Conservation (phyloP, 2,888 invertebrate genomes). For the Acleris holmiana region DNA sequence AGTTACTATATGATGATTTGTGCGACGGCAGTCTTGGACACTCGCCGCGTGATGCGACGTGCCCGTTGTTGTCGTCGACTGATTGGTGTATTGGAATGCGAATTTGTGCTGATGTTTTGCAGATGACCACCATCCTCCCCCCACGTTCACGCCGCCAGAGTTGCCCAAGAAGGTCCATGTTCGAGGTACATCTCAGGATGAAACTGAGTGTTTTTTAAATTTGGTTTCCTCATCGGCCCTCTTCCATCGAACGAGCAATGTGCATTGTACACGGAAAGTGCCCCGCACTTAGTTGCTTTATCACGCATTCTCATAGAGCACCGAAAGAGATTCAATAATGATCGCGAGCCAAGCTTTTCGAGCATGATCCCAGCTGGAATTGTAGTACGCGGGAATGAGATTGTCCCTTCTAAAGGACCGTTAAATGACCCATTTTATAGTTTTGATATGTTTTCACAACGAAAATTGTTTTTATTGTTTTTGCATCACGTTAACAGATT, state of each 20-base stretch:
- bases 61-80: slow-evolving; percentile 70
- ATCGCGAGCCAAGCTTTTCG: slow-evolving; percentile 56
- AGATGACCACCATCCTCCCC: slow-evolving; percentile 99
- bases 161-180: slow-evolving; percentile 99
- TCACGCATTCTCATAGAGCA: slow-evolving; percentile 82
- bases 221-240: slow-evolving; percentile 74
- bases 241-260: slow-evolving; percentile 70
- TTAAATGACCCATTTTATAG: slow-evolving; percentile 28
- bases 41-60: slow-evolving; percentile 67
- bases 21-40: slow-evolving; percentile 49
- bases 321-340: slow-evolving; percentile 49
- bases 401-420: slow-evolving; percentile 28
- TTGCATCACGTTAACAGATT: slow-evolving; percentile 61
- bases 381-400: slow-evolving; percentile 53
- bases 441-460: slow-evolving; percentile 33
- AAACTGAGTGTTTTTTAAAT: slow-evolving; percentile 73
- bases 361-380: slow-evolving; percentile 73
- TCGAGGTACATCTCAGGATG: slow-evolving; percentile 90
- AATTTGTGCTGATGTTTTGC: slow-evolving; percentile 91
- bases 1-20: slow-evolving; percentile 37
- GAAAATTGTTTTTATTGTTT: slow-evolving; percentile 50
- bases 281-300: slow-evolving; percentile 81
- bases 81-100: slow-evolving; percentile 84
- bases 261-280: slow-evolving; percentile 73
- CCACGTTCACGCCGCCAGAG: slow-evolving; percentile 99